Evolutionary conservation across 2,888 invertebrate genomes (phyloP), one percentile per base, ranked within the genome.

Genomic region (Epirrita christyi): DNA sequence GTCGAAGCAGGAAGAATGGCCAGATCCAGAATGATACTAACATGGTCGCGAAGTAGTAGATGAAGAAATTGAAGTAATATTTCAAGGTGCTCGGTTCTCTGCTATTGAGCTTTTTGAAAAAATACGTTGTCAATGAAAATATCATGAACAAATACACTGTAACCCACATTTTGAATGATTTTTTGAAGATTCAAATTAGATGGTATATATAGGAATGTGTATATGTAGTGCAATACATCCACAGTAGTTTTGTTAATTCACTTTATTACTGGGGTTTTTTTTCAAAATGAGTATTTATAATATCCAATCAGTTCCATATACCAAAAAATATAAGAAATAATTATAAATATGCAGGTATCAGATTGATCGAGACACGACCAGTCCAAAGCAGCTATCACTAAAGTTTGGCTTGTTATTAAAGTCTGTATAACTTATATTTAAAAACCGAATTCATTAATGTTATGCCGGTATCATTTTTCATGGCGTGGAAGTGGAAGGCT

Each of bases 1-100:
- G 86, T 2, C 72, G 76, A 0, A 87, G 56, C 43, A 88, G 67
- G 61, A 85, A 87, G n/a, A 73, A 66, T 0, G 88, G 88, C 80
- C 80, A 84, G 29, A 85, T 61, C 1, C 85, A 56, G 45, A 66
- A 71, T 0, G 82, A 56, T 2, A 80, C 8, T 0, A 74, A 1
- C 0, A 75, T 76, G 4, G 75, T 70, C 13, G 62, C 50, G 5
- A 81, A 69, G 57, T 86, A 85, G 53, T 75, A 85, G 36, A 80
- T 53, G 4, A 67, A 70, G 50, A 81, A 85, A 63, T 80, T 73
- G 1, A 78, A 77, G 67, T 83, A 63, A 59, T 77, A 88, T 64
- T 83, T 84, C 4, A 85, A 64, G 59, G 68, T 75, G 64, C 74
- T 86, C 3, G 82, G 78, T 62, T 80, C 79, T 15, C 59, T 73